A percentile compares a stretch with the other conserved stretches of the same genome.
Evolutionary conservation across 1,140 invertebrate species (phyloP).

Genomic region (Manduca sexta): DNA sequence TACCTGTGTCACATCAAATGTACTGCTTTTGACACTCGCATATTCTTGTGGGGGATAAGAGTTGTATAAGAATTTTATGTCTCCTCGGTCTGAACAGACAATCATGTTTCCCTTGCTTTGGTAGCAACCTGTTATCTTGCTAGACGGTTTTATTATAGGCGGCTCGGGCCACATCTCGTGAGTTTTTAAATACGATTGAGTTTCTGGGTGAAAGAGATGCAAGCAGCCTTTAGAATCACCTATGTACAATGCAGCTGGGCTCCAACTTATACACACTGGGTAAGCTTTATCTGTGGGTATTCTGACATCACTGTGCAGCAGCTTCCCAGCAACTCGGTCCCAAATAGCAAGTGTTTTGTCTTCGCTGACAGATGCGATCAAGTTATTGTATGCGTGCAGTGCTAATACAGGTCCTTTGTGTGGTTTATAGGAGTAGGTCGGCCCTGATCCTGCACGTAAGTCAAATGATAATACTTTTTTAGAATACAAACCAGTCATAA

Average conservation of each 20-base stretch:
- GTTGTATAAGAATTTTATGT: slow-evolving; percentile 62
- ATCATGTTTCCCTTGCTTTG: slow-evolving; percentile 48
- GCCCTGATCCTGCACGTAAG: slow-evolving; percentile 32
- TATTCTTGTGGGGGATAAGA: slow-evolving; percentile 49
- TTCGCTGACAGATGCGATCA: slow-evolving; percentile 58
- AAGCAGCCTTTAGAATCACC: slow-evolving; percentile 56
- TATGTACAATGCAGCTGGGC: slow-evolving; percentile 46
- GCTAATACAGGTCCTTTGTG: slow-evolving; percentile 54
- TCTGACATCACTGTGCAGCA: slow-evolving; percentile 44
- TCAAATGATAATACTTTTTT: slow-evolving; percentile 58
- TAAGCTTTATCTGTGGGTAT: slow-evolving; percentile 52
- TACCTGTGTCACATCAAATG: slow-evolving; percentile 59
- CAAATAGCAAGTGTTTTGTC: slow-evolving; percentile 60
- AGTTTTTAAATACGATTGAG: slow-evolving; percentile 35
- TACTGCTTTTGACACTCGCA: slow-evolving; percentile 40
- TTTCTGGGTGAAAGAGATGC: slow-evolving; percentile 51
- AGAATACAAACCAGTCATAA: slow-evolving; percentile 58
- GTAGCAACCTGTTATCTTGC: slow-evolving; percentile 50
- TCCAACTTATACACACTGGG: slow-evolving; percentile 58
- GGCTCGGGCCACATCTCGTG: slow-evolving; percentile 50
- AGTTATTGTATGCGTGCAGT: slow-evolving; percentile 37
- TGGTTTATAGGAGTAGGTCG: slow-evolving; percentile 43
- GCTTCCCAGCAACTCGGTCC: slow-evolving; percentile 52
- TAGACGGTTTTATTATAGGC: slow-evolving; percentile 37
- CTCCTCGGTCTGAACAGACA: slow-evolving; percentile 47